Evolutionary conservation across 2,797 vertebrate species (phyloP).

Genomic region (Ataeniobius toweri): DNA sequence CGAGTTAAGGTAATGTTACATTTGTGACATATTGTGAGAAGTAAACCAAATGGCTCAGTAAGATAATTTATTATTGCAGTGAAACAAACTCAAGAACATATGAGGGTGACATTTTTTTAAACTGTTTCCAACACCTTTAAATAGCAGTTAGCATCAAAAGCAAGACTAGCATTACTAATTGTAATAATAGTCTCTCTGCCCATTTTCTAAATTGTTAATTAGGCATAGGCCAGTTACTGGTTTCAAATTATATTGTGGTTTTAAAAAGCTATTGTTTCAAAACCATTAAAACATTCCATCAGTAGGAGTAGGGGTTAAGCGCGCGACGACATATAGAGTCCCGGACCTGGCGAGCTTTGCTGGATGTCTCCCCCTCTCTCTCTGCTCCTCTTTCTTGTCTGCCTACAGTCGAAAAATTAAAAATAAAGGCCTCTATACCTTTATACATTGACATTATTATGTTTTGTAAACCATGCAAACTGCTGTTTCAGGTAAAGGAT

Average conservation of each 20-base stretch:
- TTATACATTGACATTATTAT: too few relatives aligned
- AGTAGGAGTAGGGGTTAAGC: too few relatives aligned
- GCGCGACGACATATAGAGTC: too few relatives aligned
- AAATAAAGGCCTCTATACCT: too few relatives aligned
- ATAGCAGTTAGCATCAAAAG: not conserved
- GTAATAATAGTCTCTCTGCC: not conserved
- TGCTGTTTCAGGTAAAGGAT: too few relatives aligned
- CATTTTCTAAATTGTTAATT: not conserved
- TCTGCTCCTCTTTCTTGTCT: too few relatives aligned
- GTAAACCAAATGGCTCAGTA: not conserved
- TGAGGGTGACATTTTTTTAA: not conserved
- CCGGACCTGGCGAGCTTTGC: too few relatives aligned
- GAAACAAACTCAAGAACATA: not conserved
- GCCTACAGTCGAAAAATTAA: too few relatives aligned
- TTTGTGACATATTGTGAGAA: not conserved
- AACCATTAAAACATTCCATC: not conserved
- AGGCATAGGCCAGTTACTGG: not conserved
- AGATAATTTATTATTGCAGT: not conserved
- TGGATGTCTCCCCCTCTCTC: too few relatives aligned
- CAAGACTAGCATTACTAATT: not conserved
- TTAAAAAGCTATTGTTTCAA: not conserved
- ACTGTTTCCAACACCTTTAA: not conserved
- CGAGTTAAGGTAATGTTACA: not conserved
- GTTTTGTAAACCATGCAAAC: too few relatives aligned
- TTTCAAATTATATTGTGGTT: not conserved